phyloP scores from a whole-genome alignment of 2,113 vertebrate genomes.

The Aviceda subcristata region DNA sequence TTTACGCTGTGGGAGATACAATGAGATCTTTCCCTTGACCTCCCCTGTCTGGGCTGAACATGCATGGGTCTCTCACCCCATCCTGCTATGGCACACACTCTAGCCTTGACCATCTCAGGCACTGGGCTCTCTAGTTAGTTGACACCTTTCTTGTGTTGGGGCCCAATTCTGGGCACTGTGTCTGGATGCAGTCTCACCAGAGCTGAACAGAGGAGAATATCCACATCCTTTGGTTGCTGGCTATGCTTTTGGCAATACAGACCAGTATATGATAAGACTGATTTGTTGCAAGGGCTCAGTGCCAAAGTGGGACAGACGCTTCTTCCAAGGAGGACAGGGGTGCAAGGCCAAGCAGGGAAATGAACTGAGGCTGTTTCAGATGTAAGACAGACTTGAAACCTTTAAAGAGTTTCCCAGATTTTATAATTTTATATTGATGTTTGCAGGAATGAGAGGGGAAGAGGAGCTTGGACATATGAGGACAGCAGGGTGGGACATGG shows the following conservation, averaged over 20 bases:
- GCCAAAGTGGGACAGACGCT: not conserved
- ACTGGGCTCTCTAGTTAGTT: not conserved
- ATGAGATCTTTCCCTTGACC: not conserved
- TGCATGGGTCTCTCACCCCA: not conserved
- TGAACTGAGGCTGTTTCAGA: not conserved
- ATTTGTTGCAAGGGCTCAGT: not conserved
- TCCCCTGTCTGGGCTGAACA: not conserved
- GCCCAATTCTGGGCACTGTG: not conserved
- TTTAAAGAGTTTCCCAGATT: not conserved
- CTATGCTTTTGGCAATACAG: not conserved
- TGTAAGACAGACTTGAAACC: not conserved
- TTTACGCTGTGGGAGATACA: not conserved
- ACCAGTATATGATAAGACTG: not conserved
- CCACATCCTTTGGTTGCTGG: not conserved
- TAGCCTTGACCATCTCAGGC: not conserved
- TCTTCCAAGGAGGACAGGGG: not conserved
- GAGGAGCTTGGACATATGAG: not conserved
- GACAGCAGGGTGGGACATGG: not conserved
- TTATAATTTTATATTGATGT: not conserved
- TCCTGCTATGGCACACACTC: not conserved
- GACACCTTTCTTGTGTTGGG: not conserved
- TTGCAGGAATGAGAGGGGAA: not conserved
- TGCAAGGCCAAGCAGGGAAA: not conserved
- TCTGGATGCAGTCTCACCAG: not conserved
- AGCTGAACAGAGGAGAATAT: not conserved